Evolutionary conservation across 2,797 vertebrate genomes (phyloP), one percentile per base, ranked within the genome.

Genomic region (Chromobotia macracanthus): DNA sequence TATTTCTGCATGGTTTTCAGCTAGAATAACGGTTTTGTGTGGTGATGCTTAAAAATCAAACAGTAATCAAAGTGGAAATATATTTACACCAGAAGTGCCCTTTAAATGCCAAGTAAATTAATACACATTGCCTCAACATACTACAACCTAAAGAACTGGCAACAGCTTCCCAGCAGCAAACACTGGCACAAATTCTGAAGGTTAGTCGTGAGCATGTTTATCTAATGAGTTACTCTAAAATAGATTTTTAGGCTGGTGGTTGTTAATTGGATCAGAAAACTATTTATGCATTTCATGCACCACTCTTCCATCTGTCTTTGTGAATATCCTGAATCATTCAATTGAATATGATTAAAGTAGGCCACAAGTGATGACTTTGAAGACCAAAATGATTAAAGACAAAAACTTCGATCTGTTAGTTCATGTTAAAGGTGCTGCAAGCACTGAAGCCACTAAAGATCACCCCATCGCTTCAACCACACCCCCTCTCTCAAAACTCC

Each of bases 221-320:
- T 64, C 31, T 28, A 63, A 18, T 13, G 65, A 77, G 66, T 60
- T 23, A 61, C 55, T 69, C 51, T 31, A 67, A 38, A 65, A 78
- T 74, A 31, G 80, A 69, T 38, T 84, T 78, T 46, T 23, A 78
- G 35, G 63, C 38, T 78, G 80, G 61, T 55, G 8, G 46, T 44
- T 58, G 74, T 80, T 80, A 80, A 84, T 82, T 82, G 74, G 78
- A 58, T 77, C 60, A 70, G 75, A 78, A 80, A 79, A 79, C 65
- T 69, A 69, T 79, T 82, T 75, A 82, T 78, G 66, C 61, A 35
- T 61, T 74, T 68, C 64, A 63, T 41, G 31, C 25, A 50, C 48
- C 64, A 56, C 71, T 19, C 51, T 19, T 35, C 72, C 71, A 74
- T 79, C 67, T 72, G 77, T 79, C 77, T 72, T 79, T 48, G 48